These are phyloP conservation scores for Acronicta aceris DNA, from an alignment of 2,888 invertebrate genomes.

Conservation along the genomic window DNA sequence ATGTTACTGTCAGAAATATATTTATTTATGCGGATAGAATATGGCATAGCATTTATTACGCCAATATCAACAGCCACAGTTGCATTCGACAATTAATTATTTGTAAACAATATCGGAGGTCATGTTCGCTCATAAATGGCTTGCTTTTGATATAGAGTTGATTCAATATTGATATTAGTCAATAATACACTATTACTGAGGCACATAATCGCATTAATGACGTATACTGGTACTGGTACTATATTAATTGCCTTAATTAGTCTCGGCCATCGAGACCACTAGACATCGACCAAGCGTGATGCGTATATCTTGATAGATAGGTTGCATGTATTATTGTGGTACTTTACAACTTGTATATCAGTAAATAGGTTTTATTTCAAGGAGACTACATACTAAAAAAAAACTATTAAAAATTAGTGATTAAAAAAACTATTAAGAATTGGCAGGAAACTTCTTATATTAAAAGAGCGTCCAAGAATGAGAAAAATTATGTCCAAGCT, in stretches of 20 bases:
- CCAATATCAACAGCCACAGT: constrained; percentile 84
- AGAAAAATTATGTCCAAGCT: no score
- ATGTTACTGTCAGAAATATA: constrained; percentile 55
- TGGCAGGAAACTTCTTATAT: no score
- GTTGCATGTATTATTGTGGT: neutral
- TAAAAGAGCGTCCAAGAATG: no score
- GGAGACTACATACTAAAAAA: neutral
- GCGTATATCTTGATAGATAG: constrained; percentile 21
- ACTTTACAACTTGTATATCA: neutral
- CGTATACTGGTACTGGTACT: constrained; percentile 28
- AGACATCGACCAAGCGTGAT: constrained; percentile 26
- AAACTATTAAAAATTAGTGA: no score
- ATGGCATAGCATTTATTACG: constrained; percentile 83
- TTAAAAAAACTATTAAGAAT: no score
- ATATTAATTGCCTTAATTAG: constrained; percentile 53
- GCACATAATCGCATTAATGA: constrained; percentile 47
- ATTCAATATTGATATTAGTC: constrained; percentile 67
- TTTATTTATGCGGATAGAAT: constrained; percentile 75
- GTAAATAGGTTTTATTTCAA: neutral
- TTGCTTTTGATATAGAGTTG: constrained; percentile 59
- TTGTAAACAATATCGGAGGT: constrained; percentile 83
- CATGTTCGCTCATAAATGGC: constrained; percentile 79
- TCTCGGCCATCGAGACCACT: constrained; percentile 21
- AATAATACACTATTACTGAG: constrained; percentile 49
- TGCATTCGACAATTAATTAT: constrained; percentile 88